Conservation (phyloP, 2,797 vertebrate genomes). For the Sebastes itinus region DNA sequence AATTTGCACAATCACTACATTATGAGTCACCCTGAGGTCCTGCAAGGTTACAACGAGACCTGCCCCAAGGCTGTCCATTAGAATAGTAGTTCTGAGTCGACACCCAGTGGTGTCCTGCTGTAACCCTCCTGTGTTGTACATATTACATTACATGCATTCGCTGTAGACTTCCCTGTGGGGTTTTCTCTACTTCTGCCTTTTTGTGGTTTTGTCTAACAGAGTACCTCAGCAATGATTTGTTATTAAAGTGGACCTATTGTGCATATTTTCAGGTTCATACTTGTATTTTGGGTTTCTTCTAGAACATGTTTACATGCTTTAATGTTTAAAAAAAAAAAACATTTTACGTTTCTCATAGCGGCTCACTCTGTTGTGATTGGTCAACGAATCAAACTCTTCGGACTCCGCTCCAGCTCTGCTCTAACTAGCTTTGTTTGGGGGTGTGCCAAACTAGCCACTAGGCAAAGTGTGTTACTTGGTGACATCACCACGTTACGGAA, state of each 20-base stretch:
- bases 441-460: too few species aligned
- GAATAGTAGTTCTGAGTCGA: not conserved
- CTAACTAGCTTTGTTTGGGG: too few species aligned
- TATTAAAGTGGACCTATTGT: not conserved
- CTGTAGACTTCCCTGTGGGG: not conserved
- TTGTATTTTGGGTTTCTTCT: too few species aligned
- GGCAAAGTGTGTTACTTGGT: too few species aligned
- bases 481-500: too few species aligned
- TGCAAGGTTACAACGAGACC: not conserved
- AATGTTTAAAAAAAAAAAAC: too few species aligned
- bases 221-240: not conserved
- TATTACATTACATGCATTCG: not conserved
- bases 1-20: not conserved
- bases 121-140: not conserved
- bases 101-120: not conserved
- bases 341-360: too few species aligned
- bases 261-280: too few species aligned
- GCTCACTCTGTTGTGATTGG: too few species aligned
- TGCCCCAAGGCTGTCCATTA: not conserved
- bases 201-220: not conserved
- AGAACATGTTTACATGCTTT: too few species aligned
- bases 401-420: too few species aligned
- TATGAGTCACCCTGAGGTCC: not conserved
- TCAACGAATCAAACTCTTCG: too few species aligned
- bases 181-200: constrained; percentile 32